A percentile compares a stretch with the other conserved stretches of the same genome.
phyloP scores from a whole-genome alignment of 2,888 invertebrate species.

The Eupithecia inturbata region DNA sequence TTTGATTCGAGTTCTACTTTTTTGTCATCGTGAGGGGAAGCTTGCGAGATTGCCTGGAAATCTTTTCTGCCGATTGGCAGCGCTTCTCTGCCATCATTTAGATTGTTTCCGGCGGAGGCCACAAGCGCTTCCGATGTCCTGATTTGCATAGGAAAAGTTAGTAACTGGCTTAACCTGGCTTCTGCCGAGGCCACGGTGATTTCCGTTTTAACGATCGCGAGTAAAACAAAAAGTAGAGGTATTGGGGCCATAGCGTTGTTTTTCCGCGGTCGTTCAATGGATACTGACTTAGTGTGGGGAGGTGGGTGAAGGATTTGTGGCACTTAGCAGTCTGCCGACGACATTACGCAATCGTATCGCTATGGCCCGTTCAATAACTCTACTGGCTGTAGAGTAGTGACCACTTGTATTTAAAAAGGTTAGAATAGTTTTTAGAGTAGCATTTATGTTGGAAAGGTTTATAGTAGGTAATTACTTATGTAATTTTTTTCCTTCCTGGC shows the following conservation, averaged over 20 bases:
- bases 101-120: conserved; percentile 76
- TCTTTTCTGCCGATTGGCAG: conserved; percentile 58
- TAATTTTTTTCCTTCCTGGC: neutral
- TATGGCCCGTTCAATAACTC: conserved; percentile 61
- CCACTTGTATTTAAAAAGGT: neutral
- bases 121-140: conserved; percentile 70
- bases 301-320: conserved; percentile 78
- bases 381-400: conserved; percentile 64
- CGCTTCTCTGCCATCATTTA: conserved; percentile 60
- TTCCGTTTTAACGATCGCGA: conserved; percentile 44
- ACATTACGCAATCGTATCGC: conserved; percentile 75
- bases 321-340: conserved; percentile 81
- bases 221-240: conserved; percentile 58
- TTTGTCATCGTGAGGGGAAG: conserved; percentile 63
- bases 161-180: conserved; percentile 44
- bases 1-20: conserved; percentile 59
- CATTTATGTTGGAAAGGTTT: neutral
- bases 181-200: conserved; percentile 30
- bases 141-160: conserved; percentile 53
- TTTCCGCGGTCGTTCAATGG: conserved; percentile 47
- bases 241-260: conserved; percentile 62
- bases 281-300: conserved; percentile 52
- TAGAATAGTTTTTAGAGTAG: neutral
- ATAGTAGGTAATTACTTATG: neutral
- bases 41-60: conserved; percentile 73